A percentile compares a stretch with the other conserved stretches of the same genome.
phyloP scores from a whole-genome alignment of 2,797 vertebrate genomes.

The Hydrophis major region DNA sequence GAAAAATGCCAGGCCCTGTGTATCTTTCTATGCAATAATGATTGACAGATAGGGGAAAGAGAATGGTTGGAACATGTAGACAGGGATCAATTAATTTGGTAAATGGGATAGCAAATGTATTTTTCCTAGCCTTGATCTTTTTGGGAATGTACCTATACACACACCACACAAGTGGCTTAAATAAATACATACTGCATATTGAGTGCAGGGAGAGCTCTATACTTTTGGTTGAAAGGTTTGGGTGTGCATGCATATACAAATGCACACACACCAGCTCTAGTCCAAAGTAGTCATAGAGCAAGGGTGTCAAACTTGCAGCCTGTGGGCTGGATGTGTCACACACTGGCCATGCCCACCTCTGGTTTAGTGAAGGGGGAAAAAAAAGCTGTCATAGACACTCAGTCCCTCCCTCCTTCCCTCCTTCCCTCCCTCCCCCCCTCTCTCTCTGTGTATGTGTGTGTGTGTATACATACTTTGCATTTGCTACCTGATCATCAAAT shows the following conservation, averaged over 20 bases:
- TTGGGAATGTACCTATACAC: not conserved
- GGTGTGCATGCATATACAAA: rapidly evolving
- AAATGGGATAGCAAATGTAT: not conserved
- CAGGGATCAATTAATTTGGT: not conserved
- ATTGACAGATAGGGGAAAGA: not conserved
- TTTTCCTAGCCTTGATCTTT: not conserved
- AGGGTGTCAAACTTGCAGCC: too few relatives aligned
- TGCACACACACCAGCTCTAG: too few relatives aligned
- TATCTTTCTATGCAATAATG: not conserved
- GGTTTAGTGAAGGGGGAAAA: too few relatives aligned
- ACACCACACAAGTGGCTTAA: not conserved
- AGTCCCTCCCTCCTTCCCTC: too few relatives aligned
- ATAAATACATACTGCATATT: not conserved
- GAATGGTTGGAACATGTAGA: not conserved
- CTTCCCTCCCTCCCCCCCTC: too few relatives aligned
- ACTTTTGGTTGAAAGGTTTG: not conserved
- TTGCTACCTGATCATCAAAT: not conserved
- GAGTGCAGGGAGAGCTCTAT: not conserved
- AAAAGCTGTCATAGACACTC: too few relatives aligned
- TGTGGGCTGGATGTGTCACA: too few relatives aligned
- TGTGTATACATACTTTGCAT: not conserved
- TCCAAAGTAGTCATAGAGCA: too few relatives aligned
- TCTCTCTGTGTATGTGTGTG: too few relatives aligned
- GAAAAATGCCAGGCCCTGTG: not conserved
- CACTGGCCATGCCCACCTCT: too few relatives aligned